phyloP scores from a whole-genome alignment of 2,888 invertebrate species.

The Tiliacea citrago region DNA sequence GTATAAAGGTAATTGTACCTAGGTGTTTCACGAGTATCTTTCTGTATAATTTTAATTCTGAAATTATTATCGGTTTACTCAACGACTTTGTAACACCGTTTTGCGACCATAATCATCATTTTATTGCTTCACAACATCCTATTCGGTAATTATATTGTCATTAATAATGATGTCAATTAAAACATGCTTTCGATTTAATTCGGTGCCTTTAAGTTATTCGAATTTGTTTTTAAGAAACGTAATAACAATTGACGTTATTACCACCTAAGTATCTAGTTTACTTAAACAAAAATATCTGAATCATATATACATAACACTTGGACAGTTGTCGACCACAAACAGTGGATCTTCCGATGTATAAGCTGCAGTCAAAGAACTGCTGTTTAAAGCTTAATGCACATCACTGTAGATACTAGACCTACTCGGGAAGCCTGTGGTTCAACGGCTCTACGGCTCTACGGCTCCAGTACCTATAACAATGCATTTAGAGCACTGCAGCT shows the following conservation, averaged over 20 bases:
- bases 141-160: constrained; percentile 44
- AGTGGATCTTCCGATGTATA: too few relatives aligned
- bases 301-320: too few relatives aligned
- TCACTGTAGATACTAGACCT: too few relatives aligned
- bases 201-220: constrained; percentile 3
- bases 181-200: constrained; percentile 22
- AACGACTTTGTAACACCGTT: constrained; percentile 13
- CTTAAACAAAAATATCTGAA: background rate
- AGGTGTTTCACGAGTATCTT: background rate
- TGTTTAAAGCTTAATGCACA: too few relatives aligned
- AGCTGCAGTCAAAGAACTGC: too few relatives aligned
- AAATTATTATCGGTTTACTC: constrained; percentile 5
- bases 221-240: constrained; percentile 12
- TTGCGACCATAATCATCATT: constrained; percentile 17
- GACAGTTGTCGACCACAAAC: too few relatives aligned
- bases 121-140: constrained; percentile 21
- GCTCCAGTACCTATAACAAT: too few relatives aligned
- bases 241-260: constrained; percentile 19
- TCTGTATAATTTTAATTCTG: background rate
- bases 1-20: too few relatives aligned
- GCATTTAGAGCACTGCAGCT: too few relatives aligned
- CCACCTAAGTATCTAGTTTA: constrained; percentile 14
- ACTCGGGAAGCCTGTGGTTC: too few relatives aligned
- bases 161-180: constrained; percentile 51
- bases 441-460: too few relatives aligned